Conservation (phyloP, 2,797 vertebrate genomes). For the Lepilemur septentrionalis region DNA sequence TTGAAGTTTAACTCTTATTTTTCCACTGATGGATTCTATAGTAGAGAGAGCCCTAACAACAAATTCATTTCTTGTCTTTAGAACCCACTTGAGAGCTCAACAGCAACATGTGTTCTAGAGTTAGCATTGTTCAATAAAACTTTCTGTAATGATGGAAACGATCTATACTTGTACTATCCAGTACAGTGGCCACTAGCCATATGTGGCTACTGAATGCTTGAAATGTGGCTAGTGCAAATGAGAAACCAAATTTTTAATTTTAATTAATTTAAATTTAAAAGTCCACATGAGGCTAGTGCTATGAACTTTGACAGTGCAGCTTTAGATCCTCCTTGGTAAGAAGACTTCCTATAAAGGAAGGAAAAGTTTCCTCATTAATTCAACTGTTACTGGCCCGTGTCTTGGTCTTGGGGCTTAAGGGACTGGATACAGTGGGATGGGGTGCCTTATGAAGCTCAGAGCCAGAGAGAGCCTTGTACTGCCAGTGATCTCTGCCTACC, state of each 20-base stretch:
- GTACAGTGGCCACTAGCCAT: background rate
- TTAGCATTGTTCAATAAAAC: background rate
- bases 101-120: background rate
- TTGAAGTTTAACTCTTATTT: background rate
- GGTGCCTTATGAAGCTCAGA: background rate
- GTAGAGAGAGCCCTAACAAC: background rate
- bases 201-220: background rate
- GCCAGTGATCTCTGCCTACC: background rate
- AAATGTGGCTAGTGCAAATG: background rate
- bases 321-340: slow-evolving; percentile 14
- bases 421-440: background rate
- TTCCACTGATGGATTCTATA: background rate
- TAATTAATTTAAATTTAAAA: slow-evolving; percentile 28
- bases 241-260: slow-evolving; percentile 12
- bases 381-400: background rate
- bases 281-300: background rate
- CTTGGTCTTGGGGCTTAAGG: background rate
- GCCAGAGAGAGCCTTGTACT: background rate
- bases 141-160: background rate
- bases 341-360: background rate
- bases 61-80: slow-evolving; percentile 2
- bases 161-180: background rate
- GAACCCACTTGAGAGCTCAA: background rate
- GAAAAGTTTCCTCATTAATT: background rate
- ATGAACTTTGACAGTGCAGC: background rate